Evolutionary conservation across 1,140 invertebrate species (phyloP).

Genomic region (Archegozetes longisetosus): DNA sequence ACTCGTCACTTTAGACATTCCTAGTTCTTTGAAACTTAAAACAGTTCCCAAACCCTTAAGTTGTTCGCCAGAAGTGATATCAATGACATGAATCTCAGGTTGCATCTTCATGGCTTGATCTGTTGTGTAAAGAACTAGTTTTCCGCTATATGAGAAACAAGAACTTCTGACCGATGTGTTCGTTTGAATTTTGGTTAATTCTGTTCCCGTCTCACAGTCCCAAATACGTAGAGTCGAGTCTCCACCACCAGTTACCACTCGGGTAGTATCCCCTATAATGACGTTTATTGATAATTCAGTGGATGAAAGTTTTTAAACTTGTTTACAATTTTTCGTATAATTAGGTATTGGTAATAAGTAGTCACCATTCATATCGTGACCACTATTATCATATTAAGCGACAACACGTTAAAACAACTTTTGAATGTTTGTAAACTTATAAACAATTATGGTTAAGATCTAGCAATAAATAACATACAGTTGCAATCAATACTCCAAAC

Average conservation of each 20-base stretch:
- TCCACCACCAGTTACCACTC: constrained; percentile 79
- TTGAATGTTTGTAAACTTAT: too few relatives aligned
- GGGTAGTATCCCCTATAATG: constrained; percentile 57
- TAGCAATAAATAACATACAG: too few relatives aligned
- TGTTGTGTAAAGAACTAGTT: constrained; percentile 77
- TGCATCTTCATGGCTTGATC: constrained; percentile 76
- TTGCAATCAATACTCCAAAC: constrained; percentile 96
- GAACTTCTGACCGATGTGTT: constrained; percentile 80
- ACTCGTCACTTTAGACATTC: constrained; percentile 62
- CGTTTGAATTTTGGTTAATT: constrained; percentile 47
- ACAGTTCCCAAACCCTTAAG: neutral
- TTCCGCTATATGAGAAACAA: constrained; percentile 80
- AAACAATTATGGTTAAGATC: too few relatives aligned
- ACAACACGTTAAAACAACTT: neutral
- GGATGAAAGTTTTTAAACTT: neutral
- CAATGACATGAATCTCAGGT: constrained; percentile 66
- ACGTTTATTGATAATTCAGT: too few relatives aligned
- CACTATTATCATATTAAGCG: constrained; percentile 22
- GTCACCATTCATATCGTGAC: neutral
- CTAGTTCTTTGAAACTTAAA: constrained; percentile 39
- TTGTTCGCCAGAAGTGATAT: constrained; percentile 24
- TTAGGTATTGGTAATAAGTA: neutral
- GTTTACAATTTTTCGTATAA: neutral
- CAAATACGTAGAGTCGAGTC: constrained; percentile 74
- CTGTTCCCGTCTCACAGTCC: constrained; percentile 34